A percentile compares a stretch with the other conserved stretches of the same genome.
Evolutionary conservation across 2,888 invertebrate species (phyloP).

Genomic region (Rhagonycha fulva): DNA sequence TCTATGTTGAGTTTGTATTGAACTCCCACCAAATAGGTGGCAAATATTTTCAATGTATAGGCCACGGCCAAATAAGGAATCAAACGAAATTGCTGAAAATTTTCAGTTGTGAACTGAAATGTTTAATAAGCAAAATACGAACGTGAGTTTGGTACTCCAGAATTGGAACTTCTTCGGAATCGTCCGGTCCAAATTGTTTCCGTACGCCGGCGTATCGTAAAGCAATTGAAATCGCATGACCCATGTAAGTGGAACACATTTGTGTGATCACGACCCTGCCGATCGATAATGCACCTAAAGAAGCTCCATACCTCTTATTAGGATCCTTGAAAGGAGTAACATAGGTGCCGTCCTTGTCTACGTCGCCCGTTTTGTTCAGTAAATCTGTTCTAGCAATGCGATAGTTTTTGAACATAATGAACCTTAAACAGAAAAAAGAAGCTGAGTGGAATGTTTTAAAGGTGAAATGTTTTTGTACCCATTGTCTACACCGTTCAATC

Average conservation of each 20-base stretch:
- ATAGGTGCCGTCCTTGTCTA: conserved; percentile 83
- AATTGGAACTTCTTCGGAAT: conserved; percentile 76
- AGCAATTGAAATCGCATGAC: conserved; percentile 81
- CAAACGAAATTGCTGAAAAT: conserved; percentile 69
- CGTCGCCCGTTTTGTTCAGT: conserved; percentile 84
- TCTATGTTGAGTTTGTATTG: conserved; percentile 31
- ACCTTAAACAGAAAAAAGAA: conserved; percentile 54
- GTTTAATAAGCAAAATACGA: conserved; percentile 55
- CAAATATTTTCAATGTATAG: conserved; percentile 64
- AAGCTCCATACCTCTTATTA: conserved; percentile 63
- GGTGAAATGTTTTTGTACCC: conserved; percentile 62
- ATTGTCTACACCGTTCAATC: conserved; percentile 91
- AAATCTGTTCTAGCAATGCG: conserved; percentile 78
- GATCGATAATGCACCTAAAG: conserved; percentile 72
- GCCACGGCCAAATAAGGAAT: conserved; percentile 70
- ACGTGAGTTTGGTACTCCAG: conserved; percentile 92
- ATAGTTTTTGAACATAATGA: conserved; percentile 79
- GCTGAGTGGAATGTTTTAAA: conserved; percentile 57
- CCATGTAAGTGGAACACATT: conserved; percentile 63
- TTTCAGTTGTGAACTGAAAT: background rate
- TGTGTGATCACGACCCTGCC: conserved; percentile 78
- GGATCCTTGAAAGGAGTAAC: conserved; percentile 79
- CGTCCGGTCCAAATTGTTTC: conserved; percentile 83
- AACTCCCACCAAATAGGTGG: conserved; percentile 58
- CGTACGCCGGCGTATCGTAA: conserved; percentile 85